Percentiles rank a stretch among this genome's conserved stretches.
Conservation (phyloP, 2,113 vertebrate species). For the Herpailurus yagouaroundi region DNA sequence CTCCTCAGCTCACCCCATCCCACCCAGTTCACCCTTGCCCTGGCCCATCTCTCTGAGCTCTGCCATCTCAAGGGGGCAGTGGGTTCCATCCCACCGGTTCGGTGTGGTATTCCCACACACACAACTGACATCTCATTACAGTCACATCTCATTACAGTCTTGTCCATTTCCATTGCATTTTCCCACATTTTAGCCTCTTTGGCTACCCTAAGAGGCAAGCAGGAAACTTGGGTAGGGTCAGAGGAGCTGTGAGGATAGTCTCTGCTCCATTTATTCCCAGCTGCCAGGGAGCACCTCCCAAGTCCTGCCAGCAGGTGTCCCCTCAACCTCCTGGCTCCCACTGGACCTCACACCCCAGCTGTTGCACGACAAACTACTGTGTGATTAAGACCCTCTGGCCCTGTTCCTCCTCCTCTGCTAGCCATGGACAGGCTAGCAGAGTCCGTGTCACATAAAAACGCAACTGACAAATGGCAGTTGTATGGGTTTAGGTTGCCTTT, state of each 20-base stretch:
- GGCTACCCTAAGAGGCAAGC: not conserved
- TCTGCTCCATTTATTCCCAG: no score
- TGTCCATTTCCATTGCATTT: not conserved
- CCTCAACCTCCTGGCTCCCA: accelerated
- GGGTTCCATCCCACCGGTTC: not conserved
- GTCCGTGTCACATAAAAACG: accelerated
- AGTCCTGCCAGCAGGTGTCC: no score
- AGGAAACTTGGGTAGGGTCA: not conserved
- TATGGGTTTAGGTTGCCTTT: accelerated
- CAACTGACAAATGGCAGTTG: accelerated
- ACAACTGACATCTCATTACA: no score
- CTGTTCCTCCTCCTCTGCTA: no score
- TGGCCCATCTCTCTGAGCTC: not conserved
- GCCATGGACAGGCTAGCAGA: not conserved
- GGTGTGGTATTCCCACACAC: not conserved
- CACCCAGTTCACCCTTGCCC: not conserved
- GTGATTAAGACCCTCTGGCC: not conserved
- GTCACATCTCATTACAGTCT: no score
- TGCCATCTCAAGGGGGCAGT: not conserved
- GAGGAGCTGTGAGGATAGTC: no score
- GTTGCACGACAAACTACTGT: no score
- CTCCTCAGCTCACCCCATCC: accelerated
- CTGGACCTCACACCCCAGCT: not conserved
- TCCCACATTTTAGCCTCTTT: not conserved
- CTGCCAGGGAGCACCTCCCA: not conserved